A percentile compares a stretch with the other conserved stretches of the same genome.
Conservation (phyloP, 2,113 vertebrate genomes). For the Rhabdornis inornatus region DNA sequence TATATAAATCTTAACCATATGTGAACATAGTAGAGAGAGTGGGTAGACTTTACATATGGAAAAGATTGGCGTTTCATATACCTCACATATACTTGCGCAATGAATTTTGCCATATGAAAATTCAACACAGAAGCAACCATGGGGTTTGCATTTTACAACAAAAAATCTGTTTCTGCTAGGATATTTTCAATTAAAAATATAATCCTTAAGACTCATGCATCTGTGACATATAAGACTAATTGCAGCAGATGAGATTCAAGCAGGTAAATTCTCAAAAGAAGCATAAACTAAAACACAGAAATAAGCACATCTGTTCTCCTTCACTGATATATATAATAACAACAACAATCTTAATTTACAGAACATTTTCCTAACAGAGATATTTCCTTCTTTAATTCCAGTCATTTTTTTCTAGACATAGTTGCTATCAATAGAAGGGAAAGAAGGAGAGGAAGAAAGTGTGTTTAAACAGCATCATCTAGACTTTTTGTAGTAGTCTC, state of each 20-base stretch:
- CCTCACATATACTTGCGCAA: not conserved
- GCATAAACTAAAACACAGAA: not conserved
- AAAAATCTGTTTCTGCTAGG: not conserved
- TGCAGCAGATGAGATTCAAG: not conserved
- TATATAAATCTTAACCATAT: not conserved
- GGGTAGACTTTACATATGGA: not conserved
- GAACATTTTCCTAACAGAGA: not conserved
- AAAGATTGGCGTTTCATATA: not conserved
- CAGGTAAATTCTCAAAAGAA: not conserved
- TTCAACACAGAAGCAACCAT: not conserved
- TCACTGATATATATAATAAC: not conserved
- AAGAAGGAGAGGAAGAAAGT: not conserved
- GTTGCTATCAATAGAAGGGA: not conserved
- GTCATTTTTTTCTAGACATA: not conserved
- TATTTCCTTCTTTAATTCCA: not conserved
- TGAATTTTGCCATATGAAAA: not conserved
- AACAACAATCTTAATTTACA: not conserved
- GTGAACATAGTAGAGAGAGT: not conserved
- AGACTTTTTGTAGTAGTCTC: not conserved
- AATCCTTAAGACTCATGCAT: not conserved
- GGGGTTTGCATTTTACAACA: not conserved
- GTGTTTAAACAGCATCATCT: not conserved
- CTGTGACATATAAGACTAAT: not conserved
- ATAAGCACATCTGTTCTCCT: not conserved
- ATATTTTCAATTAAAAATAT: constrained; percentile 18